Evolutionary conservation across 2,113 vertebrate genomes (phyloP), one percentile per base, ranked within the genome.

Genomic region (Pitta sordida): DNA sequence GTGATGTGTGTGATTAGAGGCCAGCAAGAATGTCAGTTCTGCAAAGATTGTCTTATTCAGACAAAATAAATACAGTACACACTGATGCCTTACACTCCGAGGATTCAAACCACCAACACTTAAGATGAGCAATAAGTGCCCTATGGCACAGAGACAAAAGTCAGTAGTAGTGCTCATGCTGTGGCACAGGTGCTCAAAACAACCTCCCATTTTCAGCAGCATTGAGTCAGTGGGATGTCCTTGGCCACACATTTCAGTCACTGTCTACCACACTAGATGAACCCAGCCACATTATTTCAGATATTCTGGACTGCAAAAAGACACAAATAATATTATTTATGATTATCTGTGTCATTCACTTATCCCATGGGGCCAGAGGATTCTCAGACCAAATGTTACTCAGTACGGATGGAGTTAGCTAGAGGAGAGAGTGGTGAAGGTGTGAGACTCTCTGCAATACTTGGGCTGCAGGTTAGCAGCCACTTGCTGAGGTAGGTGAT

Each of bases 331-430:
- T 29, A 65, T 24, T 46, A 37, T 41, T 70, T 67, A 12, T 63
- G 5, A 58, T 43, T 60, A 65, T 19, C 36, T 67, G 21, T 59
- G 26, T 13, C n/a, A 62, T 84, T 55, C 26, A 46, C 13, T 51
- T 51, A 70, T 10, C 10, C 13, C 3, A 0, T 30, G 13, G 44
- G 15, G 27, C 56, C 27, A 70, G 27, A 65, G 32, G n/a, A 81
- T 39, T 20, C 41, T 44, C 34, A 56, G 36, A 64, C 6, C 56
- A 86, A 64, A 44, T 5, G 16, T 18, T 46, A 20, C 1, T 0
- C 44, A 22, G 34, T 3, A 9, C 3, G 7, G 37, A 55, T 9
- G 10, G 34, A 20, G 36, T 4, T 46, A 49, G 55, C 30, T 0
- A 0, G 23, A 89, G 20, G 26, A 78, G 21, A 59, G 10, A 9